Evolutionary conservation across 2,888 invertebrate genomes (phyloP).

Genomic region (Panorpa germanica): DNA sequence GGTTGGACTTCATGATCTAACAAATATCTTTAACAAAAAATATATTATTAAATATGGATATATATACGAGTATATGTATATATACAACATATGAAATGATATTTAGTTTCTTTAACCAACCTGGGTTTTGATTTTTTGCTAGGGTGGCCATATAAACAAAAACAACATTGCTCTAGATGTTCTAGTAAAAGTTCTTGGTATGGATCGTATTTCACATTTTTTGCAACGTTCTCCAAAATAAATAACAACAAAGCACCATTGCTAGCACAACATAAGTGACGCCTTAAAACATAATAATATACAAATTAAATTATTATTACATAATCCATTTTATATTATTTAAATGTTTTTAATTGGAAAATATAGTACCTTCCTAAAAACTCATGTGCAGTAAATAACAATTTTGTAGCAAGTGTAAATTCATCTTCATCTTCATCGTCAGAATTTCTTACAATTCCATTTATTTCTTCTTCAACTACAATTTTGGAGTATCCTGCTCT

Average conservation of each 20-base stretch:
- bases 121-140: slow-evolving; percentile 39
- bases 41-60: slow-evolving; percentile 6
- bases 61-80: neutral
- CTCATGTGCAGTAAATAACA: slow-evolving; percentile 69
- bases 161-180: slow-evolving; percentile 65
- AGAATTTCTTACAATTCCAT: slow-evolving; percentile 15
- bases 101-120: slow-evolving; percentile 17
- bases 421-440: slow-evolving; percentile 24
- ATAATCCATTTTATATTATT: neutral
- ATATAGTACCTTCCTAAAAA: slow-evolving; percentile 41
- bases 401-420: too few species aligned
- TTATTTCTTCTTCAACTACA: slow-evolving; percentile 15
- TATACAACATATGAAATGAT: slow-evolving; percentile 3
- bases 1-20: slow-evolving; percentile 58
- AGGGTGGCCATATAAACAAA: slow-evolving; percentile 72
- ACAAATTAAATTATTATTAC: slow-evolving; percentile 7
- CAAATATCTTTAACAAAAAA: slow-evolving; percentile 35
- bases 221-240: slow-evolving; percentile 53
- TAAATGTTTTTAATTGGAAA: slow-evolving; percentile 1
- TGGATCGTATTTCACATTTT: slow-evolving; percentile 39
- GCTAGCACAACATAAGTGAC: slow-evolving; percentile 59
- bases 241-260: slow-evolving; percentile 63
- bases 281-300: slow-evolving; percentile 22
- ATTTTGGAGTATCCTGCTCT: too few species aligned
- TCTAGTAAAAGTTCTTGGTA: slow-evolving; percentile 50